A percentile compares a stretch with the other conserved stretches of the same genome.
Conservation (phyloP, 2,113 vertebrate genomes). For the Tachycineta bicolor region DNA sequence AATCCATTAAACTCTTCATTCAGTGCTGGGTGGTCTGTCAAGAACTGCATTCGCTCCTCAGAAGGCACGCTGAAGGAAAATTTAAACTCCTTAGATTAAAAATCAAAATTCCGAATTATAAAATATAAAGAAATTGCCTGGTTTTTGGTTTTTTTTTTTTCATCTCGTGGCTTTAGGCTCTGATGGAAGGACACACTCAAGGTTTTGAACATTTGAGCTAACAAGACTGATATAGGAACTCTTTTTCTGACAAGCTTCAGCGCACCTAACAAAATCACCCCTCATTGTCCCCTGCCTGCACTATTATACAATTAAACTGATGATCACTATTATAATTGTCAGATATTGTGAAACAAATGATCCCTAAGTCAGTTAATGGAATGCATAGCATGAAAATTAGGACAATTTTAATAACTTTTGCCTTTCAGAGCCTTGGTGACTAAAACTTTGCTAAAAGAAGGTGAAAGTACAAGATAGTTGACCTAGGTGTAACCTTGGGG, state of each 20-base stretch:
- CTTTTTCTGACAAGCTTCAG: background rate
- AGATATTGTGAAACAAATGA: slow-evolving; percentile 31
- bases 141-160: too few relatives aligned
- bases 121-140: background rate
- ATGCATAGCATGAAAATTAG: background rate
- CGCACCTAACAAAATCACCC: background rate
- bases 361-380: slow-evolving; percentile 2
- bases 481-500: background rate
- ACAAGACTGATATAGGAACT: background rate
- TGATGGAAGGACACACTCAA: background rate
- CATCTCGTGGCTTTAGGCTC: background rate
- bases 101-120: background rate
- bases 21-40: background rate
- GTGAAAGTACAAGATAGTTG: background rate
- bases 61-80: background rate
- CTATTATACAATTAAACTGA: slow-evolving; percentile 1
- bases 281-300: background rate
- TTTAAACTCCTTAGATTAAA: background rate
- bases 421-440: background rate
- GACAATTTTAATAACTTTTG: background rate
- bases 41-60: background rate
- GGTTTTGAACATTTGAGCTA: background rate
- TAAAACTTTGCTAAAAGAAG: background rate
- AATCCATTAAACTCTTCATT: background rate
- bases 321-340: background rate